Evolutionary conservation across 2,888 invertebrate species (phyloP).

Genomic region (Fabriciana adippe): DNA sequence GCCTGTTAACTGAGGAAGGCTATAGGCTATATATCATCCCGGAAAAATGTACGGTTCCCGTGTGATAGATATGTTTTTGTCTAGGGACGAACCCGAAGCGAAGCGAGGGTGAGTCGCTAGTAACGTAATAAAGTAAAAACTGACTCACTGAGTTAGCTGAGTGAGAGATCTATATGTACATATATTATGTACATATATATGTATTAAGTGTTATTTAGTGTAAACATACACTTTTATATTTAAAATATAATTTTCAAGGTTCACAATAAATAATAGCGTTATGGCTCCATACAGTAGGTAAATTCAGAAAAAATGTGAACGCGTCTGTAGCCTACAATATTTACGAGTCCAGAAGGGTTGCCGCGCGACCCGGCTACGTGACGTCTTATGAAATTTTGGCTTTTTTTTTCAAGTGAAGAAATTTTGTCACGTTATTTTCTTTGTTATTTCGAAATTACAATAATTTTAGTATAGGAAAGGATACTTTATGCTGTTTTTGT

Average conservation of each 20-base stretch:
- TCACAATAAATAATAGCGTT: slow-evolving; percentile 27
- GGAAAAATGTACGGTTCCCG: too few relatives aligned
- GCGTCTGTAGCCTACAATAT: slow-evolving; percentile 70
- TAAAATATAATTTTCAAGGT: neutral
- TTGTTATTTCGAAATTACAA: neutral
- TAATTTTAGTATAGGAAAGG: neutral
- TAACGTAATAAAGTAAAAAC: too few relatives aligned
- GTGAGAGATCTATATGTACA: too few relatives aligned
- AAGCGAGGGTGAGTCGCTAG: too few relatives aligned
- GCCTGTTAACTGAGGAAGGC: too few relatives aligned
- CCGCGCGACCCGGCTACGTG: slow-evolving; percentile 49
- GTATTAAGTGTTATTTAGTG: too few relatives aligned
- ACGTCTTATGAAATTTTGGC: slow-evolving; percentile 60
- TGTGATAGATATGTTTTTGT: too few relatives aligned
- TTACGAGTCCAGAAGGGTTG: slow-evolving; percentile 68
- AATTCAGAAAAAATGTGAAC: slow-evolving; percentile 66
- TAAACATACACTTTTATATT: neutral
- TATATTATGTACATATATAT: too few relatives aligned
- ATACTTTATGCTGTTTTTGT: too few relatives aligned
- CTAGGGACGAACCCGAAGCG: too few relatives aligned
- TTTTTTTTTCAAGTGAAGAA: slow-evolving; percentile 39
- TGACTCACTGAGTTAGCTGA: too few relatives aligned
- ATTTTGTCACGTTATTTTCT: slow-evolving; percentile 38
- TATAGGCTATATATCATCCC: too few relatives aligned
- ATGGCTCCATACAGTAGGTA: slow-evolving; percentile 52